Base-by-base conservation (phyloP, 2,888 invertebrate genomes). In the Scaptomyza flava region DNA sequence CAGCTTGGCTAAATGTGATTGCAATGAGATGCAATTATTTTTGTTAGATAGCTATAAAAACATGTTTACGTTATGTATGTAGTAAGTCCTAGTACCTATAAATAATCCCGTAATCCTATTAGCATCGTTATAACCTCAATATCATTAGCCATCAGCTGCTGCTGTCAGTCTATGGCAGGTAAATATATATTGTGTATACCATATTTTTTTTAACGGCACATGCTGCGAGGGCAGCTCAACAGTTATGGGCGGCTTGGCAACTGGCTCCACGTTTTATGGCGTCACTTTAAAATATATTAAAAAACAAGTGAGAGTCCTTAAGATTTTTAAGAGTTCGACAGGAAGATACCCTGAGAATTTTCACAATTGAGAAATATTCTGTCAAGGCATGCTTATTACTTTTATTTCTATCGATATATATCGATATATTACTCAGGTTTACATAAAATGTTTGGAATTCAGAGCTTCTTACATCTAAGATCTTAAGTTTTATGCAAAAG, bases 201-300 rank as follows among this genome's bases (percentile, higher is more conserved):
- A 33, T 34, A 17, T 20, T 34, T 20, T 20, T 7, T 36, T 2
- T 1, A 41, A 41, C 41, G 41, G 20, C 54, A 51, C 12, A 17
- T 12, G 38, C 31, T 57, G 47, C 6, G 41, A 42, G 67, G 60
- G 34, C 51, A 12, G 38, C 45, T 31, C 36, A 17, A 42, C 77
- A 76, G 79, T 80, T 81, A 72, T 65, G 68, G 58, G 48, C 48
- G 51, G 45, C 61, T 59, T 46, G 14, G 8, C 38, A 38, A 14
- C 38, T 41, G 17, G 17, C 41, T 9, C 45, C 57, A 59, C 69
- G 45, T 72, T 82, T 87, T 56, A 87, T 74, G 79, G 72, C 34
- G 66, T 30, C 68, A 65, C 71, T 77, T 76, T 73, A 72, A 84
- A 85, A 73, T 70, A 70, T 87, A 76, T 81, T 72, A 72, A 71